Percentiles rank a stretch among this genome's conserved stretches.
Conservation (phyloP, 2,888 invertebrate genomes). For the Labia minor region DNA sequence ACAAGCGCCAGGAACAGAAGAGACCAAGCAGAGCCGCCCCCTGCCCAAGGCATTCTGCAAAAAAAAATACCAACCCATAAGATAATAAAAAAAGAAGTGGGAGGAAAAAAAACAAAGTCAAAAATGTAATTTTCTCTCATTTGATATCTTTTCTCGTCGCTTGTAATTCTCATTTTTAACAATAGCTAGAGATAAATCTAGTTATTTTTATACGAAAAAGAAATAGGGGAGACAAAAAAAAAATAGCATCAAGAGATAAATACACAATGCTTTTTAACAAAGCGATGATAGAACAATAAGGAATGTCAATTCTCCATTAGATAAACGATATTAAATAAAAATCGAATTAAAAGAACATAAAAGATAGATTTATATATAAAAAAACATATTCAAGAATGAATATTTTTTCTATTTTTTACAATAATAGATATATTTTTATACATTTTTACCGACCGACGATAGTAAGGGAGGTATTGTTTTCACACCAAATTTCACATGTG, state of each 20-base stretch:
- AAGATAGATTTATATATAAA: not conserved
- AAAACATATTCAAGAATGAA: no score
- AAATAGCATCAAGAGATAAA: not conserved
- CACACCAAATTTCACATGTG: no score
- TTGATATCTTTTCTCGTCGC: not conserved
- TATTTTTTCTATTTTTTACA: no score
- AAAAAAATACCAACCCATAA: not conserved
- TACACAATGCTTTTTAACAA: not conserved
- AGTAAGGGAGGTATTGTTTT: no score
- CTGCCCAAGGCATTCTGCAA: slow-evolving; percentile 6
- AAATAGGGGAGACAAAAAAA: not conserved
- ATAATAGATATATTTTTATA: no score
- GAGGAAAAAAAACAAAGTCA: not conserved
- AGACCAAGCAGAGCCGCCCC: not conserved
- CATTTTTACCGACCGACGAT: no score
- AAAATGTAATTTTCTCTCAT: not conserved
- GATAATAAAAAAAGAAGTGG: no score
- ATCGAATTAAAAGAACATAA: not conserved
- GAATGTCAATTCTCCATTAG: not conserved
- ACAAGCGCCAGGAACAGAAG: not conserved
- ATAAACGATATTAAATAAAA: not conserved
- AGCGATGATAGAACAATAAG: not conserved
- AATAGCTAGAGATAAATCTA: not conserved
- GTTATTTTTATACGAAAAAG: not conserved
- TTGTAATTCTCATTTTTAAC: not conserved